Evolutionary conservation across 2,113 vertebrate genomes (phyloP).

Genomic region (Pollachius pollachius): DNA sequence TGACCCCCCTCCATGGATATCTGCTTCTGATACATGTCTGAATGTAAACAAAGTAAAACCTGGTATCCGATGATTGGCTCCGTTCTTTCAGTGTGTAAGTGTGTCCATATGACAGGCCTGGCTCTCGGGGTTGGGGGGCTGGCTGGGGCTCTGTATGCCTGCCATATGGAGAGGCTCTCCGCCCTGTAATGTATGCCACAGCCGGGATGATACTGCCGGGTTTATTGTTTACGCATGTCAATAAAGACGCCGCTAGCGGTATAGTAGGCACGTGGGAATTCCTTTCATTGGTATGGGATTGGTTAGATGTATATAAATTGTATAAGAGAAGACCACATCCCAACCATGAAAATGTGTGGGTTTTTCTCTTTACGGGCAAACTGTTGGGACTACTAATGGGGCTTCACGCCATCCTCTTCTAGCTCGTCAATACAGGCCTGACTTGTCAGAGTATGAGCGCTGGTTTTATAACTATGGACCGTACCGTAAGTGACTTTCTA

Average conservation of each 20-base stretch:
- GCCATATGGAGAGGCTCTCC: constrained; percentile 37
- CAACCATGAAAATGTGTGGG: constrained; percentile 54
- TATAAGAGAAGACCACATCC: not conserved
- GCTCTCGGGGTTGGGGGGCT: constrained; percentile 15
- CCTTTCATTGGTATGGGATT: constrained; percentile 59
- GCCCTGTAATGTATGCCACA: constrained; percentile 19
- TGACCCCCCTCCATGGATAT: not conserved
- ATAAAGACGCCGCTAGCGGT: constrained; percentile 29
- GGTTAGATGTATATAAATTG: constrained; percentile 11
- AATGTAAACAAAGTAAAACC: constrained; percentile 19
- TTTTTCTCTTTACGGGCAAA: constrained; percentile 34
- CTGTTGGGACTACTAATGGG: constrained; percentile 55
- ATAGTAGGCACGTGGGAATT: constrained; percentile 28
- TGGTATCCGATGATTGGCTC: constrained; percentile 29
- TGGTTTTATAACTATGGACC: constrained; percentile 77
- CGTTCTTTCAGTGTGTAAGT: constrained; percentile 14
- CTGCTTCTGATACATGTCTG: constrained; percentile 36
- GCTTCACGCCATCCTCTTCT: constrained; percentile 65
- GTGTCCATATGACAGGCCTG: constrained; percentile 17
- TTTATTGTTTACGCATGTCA: constrained; percentile 40
- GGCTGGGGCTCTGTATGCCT: constrained; percentile 32
- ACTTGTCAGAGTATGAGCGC: constrained; percentile 74
- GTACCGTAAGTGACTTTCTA: constrained; percentile 73
- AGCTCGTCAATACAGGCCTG: constrained; percentile 75
- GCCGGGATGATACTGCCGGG: constrained; percentile 19